Evolutionary conservation across 2,797 vertebrate species (phyloP), one percentile per base, ranked within the genome.

Genomic region (Myioborus melanocephalus): DNA sequence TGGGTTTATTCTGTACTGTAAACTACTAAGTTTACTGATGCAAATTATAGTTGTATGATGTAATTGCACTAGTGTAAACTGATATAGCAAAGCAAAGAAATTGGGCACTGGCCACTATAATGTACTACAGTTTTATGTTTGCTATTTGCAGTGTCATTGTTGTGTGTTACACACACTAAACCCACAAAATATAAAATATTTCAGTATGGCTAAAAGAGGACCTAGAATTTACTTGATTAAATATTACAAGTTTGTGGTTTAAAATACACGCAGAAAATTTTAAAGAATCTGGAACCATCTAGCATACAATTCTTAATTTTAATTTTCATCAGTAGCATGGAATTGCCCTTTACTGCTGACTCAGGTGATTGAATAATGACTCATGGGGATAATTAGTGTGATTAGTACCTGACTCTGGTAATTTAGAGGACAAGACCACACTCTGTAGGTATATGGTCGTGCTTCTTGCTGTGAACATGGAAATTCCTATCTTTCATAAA

Each of bases 361-460:
- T 57, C 22, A 43, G 12, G 22, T 47, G 55, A 79, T 14, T 69
- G 43, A 71, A 52, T 68, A 81, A 63, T 53, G 30, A 53, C n/a
- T 93, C 44, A 78, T 23, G 20, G 7, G 7, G 14, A n/a, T 89
- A 66, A 87, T 35, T 50, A 57, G 3, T 26, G 18, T 32, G 39
- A 63, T 55, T 47, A 83, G 44, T 55, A 73, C 28, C 12, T 43
- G 11, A 59, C 20, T 34, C 5, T 5, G 8, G 34, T 49, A 87
- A 89, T 39, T 78, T 68, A 65, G 46, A 89, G 27, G 12, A 65
- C 47, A 92, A 55, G 17, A 64, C 12, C 11, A 55, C 12, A 49
- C 8, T 43, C 53, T 56, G 63, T 35, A 69, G 22, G 7, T 49
- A 57, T 14, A 28, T 0, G 0, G n/a, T 24, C 0, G 1, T 8